Base-by-base conservation (phyloP, 2,888 invertebrate species). In the Rhagium mordax region DNA sequence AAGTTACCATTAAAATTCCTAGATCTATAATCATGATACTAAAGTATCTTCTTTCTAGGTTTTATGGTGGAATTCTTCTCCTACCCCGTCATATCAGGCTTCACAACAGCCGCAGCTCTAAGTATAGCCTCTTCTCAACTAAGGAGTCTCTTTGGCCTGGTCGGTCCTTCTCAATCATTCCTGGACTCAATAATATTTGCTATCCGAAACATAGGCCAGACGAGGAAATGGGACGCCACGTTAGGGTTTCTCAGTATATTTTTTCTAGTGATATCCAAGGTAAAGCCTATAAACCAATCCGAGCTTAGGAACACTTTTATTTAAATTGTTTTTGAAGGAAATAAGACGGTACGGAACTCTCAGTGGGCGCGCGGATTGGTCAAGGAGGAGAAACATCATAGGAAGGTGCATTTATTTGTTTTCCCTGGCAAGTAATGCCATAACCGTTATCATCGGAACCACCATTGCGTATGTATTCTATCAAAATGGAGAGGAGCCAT, bases 51-150 rank as follows among this genome's bases (percentile, higher is more conserved):
- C 68, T 71, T 83, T 84, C n/a, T 83, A 92, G 94, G 96, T 59
- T 95, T 95, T 83, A 88, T 96, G 0, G 90, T 96, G 55, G 94
- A 95, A 83, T 96, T 96, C 83, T 95, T 97, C 85, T 96, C 96
- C 0, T 91, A 92, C 79, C 96, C 96, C 0, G 96, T 96, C 2
- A 95, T 95, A 27, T 92, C 93, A 53, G 96, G 94, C 0, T 97
- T 97, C 85, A 96, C 96, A 0, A 92, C 94, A 5, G 96, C 96
- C 0, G 96, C 96, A 0, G 96, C 96, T 10, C 84, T 96, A 57
- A 95, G 94, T 61, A 96, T 97, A 78, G 95, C 92, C 3, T 93
- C 94, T 2, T 92, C 95, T 0, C 96, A 97, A 85, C 87, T 96
- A 10, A 94, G 93, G 83, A 90, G 92, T 0, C 88, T 96, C 2